A percentile compares a stretch with the other conserved stretches of the same genome.
Evolutionary conservation across 2,113 vertebrate genomes (phyloP).

Genomic region (Gambusia holbrooki): DNA sequence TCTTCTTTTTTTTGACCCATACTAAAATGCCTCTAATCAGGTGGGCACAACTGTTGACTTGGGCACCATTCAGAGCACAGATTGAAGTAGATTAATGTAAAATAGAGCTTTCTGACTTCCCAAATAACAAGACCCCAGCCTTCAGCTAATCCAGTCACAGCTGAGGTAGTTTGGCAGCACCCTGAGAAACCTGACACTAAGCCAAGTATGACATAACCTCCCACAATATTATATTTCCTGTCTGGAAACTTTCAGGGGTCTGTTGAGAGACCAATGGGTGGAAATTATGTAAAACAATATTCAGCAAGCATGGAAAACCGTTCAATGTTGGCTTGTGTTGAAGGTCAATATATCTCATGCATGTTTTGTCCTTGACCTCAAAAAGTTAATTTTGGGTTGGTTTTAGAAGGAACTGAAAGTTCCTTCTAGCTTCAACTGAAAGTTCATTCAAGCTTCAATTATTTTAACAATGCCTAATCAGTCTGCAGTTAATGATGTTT

Average conservation of each 20-base stretch:
- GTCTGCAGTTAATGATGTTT: not conserved
- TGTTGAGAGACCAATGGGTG: not conserved
- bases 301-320: not conserved
- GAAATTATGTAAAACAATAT: slow-evolving; percentile 28
- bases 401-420: not conserved
- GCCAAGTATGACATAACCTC: slow-evolving; percentile 34
- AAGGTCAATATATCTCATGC: not conserved
- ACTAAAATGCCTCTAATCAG: not conserved
- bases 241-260: slow-evolving; percentile 14
- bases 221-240: slow-evolving; percentile 14
- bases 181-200: slow-evolving; percentile 3
- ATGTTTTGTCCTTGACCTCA: not conserved
- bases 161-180: not conserved
- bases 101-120: slow-evolving; percentile 25
- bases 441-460: not conserved
- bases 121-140: slow-evolving; percentile 9
- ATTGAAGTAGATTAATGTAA: slow-evolving; percentile 30
- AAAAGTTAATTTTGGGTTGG: not conserved
- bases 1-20: not conserved
- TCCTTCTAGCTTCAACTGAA: not conserved
- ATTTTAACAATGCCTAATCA: not conserved
- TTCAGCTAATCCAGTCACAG: slow-evolving; percentile 10
- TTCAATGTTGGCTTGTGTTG: not conserved
- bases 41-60: slow-evolving; percentile 19
- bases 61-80: slow-evolving; percentile 37